Conservation (phyloP, 2,888 invertebrate species). For the Acronicta leporina region DNA sequence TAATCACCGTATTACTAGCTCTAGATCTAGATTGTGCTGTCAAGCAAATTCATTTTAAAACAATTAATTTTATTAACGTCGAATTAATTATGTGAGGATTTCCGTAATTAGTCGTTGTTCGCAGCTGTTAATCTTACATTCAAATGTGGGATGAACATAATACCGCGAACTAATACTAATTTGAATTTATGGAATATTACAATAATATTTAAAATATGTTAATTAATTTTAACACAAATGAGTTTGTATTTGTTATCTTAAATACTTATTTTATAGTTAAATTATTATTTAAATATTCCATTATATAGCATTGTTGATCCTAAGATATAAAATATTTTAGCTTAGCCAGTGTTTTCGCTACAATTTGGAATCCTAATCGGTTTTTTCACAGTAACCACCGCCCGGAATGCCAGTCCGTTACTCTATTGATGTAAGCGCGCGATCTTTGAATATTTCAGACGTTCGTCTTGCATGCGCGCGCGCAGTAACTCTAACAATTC, state of each 20-base stretch:
- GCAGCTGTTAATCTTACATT: conserved; percentile 32
- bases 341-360: not conserved
- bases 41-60: conserved; percentile 26
- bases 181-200: conserved; percentile 9
- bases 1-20: conserved; percentile 32
- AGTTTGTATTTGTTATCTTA: too few species aligned
- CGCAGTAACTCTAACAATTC: conserved; percentile 52
- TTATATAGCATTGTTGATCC: too few species aligned
- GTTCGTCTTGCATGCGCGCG: conserved; percentile 59
- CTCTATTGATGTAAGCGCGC: conserved; percentile 56
- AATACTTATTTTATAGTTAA: too few species aligned
- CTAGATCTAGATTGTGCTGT: conserved; percentile 24
- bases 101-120: conserved; percentile 15
- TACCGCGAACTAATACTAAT: conserved; percentile 22
- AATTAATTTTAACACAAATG: too few species aligned
- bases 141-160: conserved; percentile 27
- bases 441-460: conserved; percentile 59
- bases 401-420: conserved; percentile 54
- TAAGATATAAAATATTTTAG: not conserved
- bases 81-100: conserved; percentile 41
- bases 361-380: conserved; percentile 22
- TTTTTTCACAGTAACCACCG: conserved; percentile 40
- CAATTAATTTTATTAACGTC: conserved; percentile 23
- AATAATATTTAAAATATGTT: too few species aligned
- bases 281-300: too few species aligned